Evolutionary conservation across 2,113 vertebrate species (phyloP), one percentile per base, ranked within the genome.

Genomic region (Arothron firmamentum): DNA sequence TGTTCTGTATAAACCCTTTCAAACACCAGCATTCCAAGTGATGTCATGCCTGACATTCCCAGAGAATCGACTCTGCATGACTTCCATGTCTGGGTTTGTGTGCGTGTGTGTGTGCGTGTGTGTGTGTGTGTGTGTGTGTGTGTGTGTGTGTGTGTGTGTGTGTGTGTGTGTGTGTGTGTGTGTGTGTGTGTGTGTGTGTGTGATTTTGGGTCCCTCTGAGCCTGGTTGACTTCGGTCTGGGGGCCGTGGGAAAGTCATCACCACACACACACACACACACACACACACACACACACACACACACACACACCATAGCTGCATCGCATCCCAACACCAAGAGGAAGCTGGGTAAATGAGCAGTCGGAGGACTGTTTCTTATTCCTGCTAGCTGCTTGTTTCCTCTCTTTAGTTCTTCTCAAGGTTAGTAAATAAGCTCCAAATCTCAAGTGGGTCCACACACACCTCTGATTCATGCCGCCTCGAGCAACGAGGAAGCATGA

Each of bases 241-340:
- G 59, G 82, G 77, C 62, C 87, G 77, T 90, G 89, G 89, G 89
- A 89, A 91, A 83, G 79, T 55, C 74, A 64, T 55, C 66, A 70
- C 72, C 75, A 54, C 74, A 57, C 38, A 52, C 65, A 59, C 45
- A 41, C 46, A 54, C 38, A 25, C 51, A 66, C 48, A 58, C 49
- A 55, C 52, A 48, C 47, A 57, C 38, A 42, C 52, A 56, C 51
- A 52, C 65, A 59, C 45, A 41, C 46, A 54, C 38, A 25, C 51
- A 66, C 48, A 58, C 49, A 55, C 52, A 48, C 47, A 56, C 54
- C 52, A 62, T 20, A 58, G 61, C 52, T 51, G 41, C 31, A 52
- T 47, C 8, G 21, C 19, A 59, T 76, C 76, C 77, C 74, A 65
- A 85, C 66, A 79, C 70, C 19, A 62, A 59, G 75, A 62, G 69